Percentiles rank a stretch among this genome's conserved stretches.
Conservation (phyloP, 2,113 vertebrate genomes). For the Candoia aspera region DNA sequence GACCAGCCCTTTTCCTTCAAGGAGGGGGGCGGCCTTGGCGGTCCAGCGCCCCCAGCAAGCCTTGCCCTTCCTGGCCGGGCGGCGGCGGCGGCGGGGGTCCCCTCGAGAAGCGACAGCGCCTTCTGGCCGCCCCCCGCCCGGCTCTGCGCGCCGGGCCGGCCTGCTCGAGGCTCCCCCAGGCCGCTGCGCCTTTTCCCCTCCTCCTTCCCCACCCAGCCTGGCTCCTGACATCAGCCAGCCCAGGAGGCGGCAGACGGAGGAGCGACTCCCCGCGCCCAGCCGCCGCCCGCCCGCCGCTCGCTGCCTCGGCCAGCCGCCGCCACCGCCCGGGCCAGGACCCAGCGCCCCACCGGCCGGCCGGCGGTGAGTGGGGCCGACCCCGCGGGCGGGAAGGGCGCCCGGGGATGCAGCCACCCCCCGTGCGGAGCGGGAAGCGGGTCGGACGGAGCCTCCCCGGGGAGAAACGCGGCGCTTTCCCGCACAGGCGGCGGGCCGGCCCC, state of each 20-base stretch:
- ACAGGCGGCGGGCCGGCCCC: too few relatives aligned
- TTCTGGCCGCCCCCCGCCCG: background rate
- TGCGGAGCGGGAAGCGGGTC: background rate
- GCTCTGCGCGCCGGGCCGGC: background rate
- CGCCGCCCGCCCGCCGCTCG: background rate
- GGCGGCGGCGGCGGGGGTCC: background rate
- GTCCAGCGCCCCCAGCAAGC: too few relatives aligned
- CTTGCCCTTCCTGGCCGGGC: background rate
- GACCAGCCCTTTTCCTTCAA: background rate
- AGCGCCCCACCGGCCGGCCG: background rate
- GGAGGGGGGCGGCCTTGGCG: background rate
- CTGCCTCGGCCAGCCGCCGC: background rate
- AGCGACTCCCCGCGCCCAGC: background rate
- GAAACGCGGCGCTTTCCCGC: too few relatives aligned
- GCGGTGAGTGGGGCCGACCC: constrained; percentile 36
- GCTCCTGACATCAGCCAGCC: constrained; percentile 28
- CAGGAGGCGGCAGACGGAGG: constrained; percentile 40
- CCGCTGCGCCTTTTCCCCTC: background rate
- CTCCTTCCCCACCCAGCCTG: constrained; percentile 49
- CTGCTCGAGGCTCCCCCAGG: background rate
- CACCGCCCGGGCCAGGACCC: background rate
- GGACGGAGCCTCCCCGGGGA: background rate
- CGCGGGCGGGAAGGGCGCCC: accelerated
- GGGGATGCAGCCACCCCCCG: background rate
- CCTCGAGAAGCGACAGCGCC: background rate